Evolutionary conservation across 2,888 invertebrate genomes (phyloP), one percentile per base, ranked within the genome.

Genomic region (Abrostola triplasia): DNA sequence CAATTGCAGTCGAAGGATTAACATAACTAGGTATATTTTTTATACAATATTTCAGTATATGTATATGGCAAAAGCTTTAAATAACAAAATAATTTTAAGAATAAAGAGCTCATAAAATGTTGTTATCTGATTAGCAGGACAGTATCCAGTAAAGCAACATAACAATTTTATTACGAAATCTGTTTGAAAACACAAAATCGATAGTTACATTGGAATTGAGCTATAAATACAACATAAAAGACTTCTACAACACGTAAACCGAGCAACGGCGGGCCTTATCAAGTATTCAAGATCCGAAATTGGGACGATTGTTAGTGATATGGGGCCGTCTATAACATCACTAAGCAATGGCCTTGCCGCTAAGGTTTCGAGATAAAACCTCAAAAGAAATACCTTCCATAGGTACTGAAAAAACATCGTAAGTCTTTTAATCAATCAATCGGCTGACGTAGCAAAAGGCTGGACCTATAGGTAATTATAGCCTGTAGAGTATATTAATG

Each of bases 151-250:
- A 9, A 24, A 24, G 9, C 44, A 8, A 47, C 11, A 12, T 44
- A 44, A 44, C 12, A 6, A 47, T 47, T 13, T 24, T 47, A 24
- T 47, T 47, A 47, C 24, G 24, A 47, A 47, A 47, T 47, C 49
- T 11, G 40, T 53, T 48, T 66, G 51, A 67, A 73, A 69, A 60
- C 61, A 67, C 67, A 74, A 77, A 76, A 83, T 84, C 76, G 81
- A 84, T 84, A 76, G 74, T 73, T 70, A 73, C 64, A 76, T 73
- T 73, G 67, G 72, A 83, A 84, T 82, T 77, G 68, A 81, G 81
- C 76, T 77, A 79, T 87, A 86, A 87, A 88, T 83, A 80, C 65
- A 64, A 69, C 82, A 76, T 85, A 79, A 87, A 86, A 78, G 68
- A 67, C 68, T 57, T 82, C 81, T 83, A 85, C 82, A 81, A 79